phyloP scores from a whole-genome alignment of 2,888 invertebrate species.

The Hanleya hanleyi region DNA sequence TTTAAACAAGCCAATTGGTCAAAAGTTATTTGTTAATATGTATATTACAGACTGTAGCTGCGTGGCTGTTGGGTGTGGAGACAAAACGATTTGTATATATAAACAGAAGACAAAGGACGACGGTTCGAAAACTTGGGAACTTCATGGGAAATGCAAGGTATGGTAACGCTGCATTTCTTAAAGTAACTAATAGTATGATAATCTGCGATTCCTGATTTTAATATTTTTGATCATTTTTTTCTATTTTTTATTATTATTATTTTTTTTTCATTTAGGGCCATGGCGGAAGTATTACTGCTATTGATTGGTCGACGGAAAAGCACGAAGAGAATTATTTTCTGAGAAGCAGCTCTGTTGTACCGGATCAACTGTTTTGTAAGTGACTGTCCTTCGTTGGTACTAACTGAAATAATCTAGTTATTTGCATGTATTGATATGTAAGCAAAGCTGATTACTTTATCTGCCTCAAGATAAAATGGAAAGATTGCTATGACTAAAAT shows the following conservation, averaged over 20 bases:
- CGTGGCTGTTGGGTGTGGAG: slow-evolving; percentile 54
- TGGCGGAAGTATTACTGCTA: slow-evolving; percentile 40
- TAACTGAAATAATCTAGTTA: no score
- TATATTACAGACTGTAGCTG: slow-evolving; percentile 42
- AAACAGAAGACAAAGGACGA: slow-evolving; percentile 42
- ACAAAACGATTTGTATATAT: slow-evolving; percentile 48
- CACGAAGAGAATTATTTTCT: slow-evolving; percentile 36
- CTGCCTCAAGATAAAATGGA: no score
- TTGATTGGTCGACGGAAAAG: slow-evolving; percentile 57
- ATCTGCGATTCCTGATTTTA: no score
- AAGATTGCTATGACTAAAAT: no score
- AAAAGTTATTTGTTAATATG: no score
- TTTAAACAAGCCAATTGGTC: no score
- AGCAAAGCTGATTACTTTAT: no score
- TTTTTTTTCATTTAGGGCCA: slow-evolving; percentile 62
- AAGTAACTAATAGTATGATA: no score
- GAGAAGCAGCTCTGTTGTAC: slow-evolving; percentile 36
- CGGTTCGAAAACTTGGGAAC: slow-evolving; percentile 42
- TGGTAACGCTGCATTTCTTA: neutral
- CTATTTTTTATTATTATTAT: no score
- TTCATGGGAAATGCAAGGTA: slow-evolving; percentile 49
- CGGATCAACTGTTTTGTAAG: slow-evolving; percentile 54
- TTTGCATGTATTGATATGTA: no score
- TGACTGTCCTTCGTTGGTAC: no score
- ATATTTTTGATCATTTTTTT: no score